These are phyloP conservation scores for Drosophila algonquin DNA, from an alignment of 2,888 invertebrate species.

Conservation along the genomic window DNA sequence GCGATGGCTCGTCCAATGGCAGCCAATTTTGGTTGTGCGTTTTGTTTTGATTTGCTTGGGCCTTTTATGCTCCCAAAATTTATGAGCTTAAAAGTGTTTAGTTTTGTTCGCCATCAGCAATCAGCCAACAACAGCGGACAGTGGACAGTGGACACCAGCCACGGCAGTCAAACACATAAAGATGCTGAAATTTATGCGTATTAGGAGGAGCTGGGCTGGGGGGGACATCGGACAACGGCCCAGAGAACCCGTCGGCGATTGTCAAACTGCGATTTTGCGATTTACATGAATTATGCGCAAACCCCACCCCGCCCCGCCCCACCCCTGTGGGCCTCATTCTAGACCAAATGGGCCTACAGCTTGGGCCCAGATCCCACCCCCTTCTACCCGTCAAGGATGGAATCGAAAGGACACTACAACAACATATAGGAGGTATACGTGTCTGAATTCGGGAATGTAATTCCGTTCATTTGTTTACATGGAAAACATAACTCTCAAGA, in stretches of 20 bases:
- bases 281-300: constrained; percentile 44
- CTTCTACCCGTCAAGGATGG: too few species aligned
- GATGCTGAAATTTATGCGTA: constrained; percentile 47
- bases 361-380: not conserved
- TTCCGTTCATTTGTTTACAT: too few species aligned
- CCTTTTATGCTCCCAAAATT: constrained; percentile 59
- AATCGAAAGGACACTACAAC: too few species aligned
- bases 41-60: constrained; percentile 66
- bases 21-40: constrained; percentile 47
- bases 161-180: constrained; percentile 40
- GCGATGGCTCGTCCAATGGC: not conserved
- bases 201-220: constrained; percentile 13
- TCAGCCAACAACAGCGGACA: constrained; percentile 16
- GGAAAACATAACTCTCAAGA: too few species aligned
- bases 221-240: constrained; percentile 1
- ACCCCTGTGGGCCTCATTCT: not conserved
- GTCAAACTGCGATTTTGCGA: constrained; percentile 36
- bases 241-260: constrained; percentile 17
- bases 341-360: constrained; percentile 8
- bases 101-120: constrained; percentile 53
- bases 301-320: too few species aligned
- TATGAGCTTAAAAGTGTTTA: constrained; percentile 54
- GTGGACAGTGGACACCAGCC: not conserved
- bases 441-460: too few species aligned
- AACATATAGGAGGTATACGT: too few species aligned